Conservation (phyloP, 2,113 vertebrate genomes). For the Hemibagrus wyckioides region DNA sequence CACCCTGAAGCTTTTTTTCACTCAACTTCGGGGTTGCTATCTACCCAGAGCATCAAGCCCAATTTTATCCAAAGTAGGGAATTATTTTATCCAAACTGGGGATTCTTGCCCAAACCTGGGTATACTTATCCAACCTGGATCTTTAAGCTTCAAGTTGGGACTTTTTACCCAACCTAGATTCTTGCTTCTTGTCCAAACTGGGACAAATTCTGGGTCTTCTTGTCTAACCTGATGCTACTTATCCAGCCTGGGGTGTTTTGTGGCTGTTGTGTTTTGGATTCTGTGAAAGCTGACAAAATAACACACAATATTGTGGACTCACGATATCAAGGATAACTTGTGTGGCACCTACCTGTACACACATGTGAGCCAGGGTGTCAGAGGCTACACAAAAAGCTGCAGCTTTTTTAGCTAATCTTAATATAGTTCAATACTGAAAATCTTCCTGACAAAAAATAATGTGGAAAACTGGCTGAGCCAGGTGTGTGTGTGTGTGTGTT, state of each 20-base stretch:
- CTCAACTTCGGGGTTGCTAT: background rate
- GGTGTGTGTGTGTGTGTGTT: conserved; percentile 11
- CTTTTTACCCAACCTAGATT: background rate
- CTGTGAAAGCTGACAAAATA: background rate
- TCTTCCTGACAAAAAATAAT: conserved; percentile 43
- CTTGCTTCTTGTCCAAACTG: background rate
- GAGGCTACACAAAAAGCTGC: background rate
- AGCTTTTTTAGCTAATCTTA: background rate
- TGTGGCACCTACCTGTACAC: background rate
- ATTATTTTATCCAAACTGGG: background rate
- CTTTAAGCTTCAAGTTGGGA: background rate
- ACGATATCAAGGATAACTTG: background rate
- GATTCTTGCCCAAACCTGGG: background rate
- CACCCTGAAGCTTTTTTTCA: background rate
- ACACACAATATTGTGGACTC: background rate
- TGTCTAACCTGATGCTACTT: background rate
- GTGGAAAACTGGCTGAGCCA: conserved; percentile 25
- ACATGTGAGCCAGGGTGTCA: background rate
- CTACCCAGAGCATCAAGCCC: background rate
- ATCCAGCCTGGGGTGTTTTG: background rate
- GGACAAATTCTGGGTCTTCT: background rate
- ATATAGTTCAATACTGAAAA: conserved; percentile 44
- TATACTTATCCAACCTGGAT: background rate
- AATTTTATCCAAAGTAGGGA: too few species aligned
- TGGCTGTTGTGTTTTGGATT: background rate